Conservation (phyloP, 2,113 vertebrate genomes). For the Sander vitreus region DNA sequence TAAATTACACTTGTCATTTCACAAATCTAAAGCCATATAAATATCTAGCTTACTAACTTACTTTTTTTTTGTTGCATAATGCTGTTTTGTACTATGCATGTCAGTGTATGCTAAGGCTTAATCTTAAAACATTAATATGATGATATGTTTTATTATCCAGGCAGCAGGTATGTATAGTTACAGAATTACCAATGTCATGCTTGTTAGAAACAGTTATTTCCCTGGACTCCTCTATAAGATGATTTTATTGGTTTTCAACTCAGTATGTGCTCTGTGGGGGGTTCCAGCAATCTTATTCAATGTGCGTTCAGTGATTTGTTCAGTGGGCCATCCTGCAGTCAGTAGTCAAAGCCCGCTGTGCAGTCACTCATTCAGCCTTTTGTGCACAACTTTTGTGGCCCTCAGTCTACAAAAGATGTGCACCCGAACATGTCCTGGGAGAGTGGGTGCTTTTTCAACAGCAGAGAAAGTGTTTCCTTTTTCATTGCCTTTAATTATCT, state of each 20-base stretch:
- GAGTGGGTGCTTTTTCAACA: constrained; percentile 41
- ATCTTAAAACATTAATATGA: no score
- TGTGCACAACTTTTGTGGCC: constrained; percentile 47
- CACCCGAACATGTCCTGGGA: constrained; percentile 56
- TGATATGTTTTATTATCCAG: neutral
- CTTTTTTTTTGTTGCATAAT: neutral
- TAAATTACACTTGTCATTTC: neutral
- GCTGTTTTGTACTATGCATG: neutral
- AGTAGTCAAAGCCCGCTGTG: constrained; percentile 35
- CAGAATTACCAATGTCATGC: neutral
- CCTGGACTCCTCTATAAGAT: constrained; percentile 1
- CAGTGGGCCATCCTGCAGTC: constrained; percentile 49
- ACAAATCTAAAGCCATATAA: neutral
- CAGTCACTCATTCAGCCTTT: constrained; percentile 56
- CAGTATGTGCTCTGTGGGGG: constrained; percentile 13
- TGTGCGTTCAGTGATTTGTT: constrained; percentile 36
- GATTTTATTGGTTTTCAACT: constrained; percentile 41
- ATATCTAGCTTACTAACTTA: neutral
- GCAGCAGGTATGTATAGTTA: neutral
- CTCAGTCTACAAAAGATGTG: constrained; percentile 38
- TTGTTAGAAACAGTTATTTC: constrained; percentile 35
- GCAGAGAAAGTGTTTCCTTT: constrained; percentile 59
- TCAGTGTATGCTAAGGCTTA: neutral
- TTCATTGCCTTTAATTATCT: constrained; percentile 77
- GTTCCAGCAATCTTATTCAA: constrained; percentile 15